Conservation (phyloP, 2,113 vertebrate genomes). For the Phasianus colchicus region DNA sequence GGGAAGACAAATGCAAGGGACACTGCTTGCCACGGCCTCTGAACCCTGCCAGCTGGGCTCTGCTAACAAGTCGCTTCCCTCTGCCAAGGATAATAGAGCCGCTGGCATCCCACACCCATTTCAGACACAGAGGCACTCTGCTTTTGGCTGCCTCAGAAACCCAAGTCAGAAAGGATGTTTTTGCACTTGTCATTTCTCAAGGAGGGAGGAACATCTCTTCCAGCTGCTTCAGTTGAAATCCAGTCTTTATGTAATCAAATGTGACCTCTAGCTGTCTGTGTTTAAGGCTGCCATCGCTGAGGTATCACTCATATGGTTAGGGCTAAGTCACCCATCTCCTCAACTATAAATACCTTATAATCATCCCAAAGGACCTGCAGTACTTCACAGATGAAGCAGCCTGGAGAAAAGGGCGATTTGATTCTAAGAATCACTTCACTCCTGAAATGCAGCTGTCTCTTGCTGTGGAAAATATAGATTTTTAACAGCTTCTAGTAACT, state of each 20-base stretch:
- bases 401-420: not conserved
- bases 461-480: not conserved
- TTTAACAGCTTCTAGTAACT: not conserved
- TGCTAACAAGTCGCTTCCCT: not conserved
- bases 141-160: not conserved
- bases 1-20: not conserved
- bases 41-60: slow-evolving; percentile 28
- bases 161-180: not conserved
- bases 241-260: slow-evolving; percentile 55
- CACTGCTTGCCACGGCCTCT: not conserved
- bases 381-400: slow-evolving; percentile 16
- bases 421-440: not conserved
- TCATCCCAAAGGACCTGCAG: slow-evolving; percentile 33
- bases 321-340: slow-evolving; percentile 65
- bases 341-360: slow-evolving; percentile 71
- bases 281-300: not conserved
- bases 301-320: slow-evolving; percentile 6
- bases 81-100: slow-evolving; percentile 51
- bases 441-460: not conserved
- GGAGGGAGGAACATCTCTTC: slow-evolving; percentile 15
- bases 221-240: slow-evolving; percentile 43
- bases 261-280: slow-evolving; percentile 64
- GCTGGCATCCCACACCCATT: not conserved
- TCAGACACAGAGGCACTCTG: not conserved
- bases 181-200: slow-evolving; percentile 7